Conservation (phyloP, 2,797 vertebrate genomes). For the Ptychobarbus kaznakovi region DNA sequence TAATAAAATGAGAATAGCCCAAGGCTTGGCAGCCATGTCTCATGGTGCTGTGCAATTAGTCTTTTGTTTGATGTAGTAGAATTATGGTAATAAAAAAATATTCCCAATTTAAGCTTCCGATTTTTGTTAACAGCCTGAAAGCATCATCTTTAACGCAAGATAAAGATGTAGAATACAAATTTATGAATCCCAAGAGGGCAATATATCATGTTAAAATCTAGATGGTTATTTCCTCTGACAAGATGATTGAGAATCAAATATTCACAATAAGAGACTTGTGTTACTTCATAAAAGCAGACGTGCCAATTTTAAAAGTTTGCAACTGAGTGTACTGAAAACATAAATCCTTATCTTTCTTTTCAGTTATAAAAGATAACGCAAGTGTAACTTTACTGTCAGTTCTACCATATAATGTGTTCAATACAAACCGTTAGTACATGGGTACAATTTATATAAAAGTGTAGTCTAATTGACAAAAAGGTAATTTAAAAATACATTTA, state of each 20-base stretch:
- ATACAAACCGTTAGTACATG: background rate
- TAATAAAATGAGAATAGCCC: background rate
- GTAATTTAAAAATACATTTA: background rate
- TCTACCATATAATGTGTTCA: background rate
- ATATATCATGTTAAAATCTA: background rate
- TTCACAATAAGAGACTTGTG: background rate
- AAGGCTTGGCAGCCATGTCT: background rate
- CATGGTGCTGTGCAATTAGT: slow-evolving; percentile 7
- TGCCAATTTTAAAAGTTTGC: background rate
- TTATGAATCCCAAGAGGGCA: background rate
- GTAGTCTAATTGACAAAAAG: background rate
- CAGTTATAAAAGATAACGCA: background rate
- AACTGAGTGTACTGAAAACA: background rate
- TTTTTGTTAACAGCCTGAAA: slow-evolving; percentile 6
- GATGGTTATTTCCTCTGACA: background rate
- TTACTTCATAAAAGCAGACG: background rate
- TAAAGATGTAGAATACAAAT: slow-evolving; percentile 13
- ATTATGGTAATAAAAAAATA: background rate
- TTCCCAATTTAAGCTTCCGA: background rate
- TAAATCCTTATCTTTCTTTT: background rate
- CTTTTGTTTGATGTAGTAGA: slow-evolving; percentile 17
- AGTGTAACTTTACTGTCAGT: background rate
- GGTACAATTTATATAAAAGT: background rate
- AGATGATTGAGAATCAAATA: slow-evolving; percentile 20
- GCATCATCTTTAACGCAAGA: background rate